Evolutionary conservation across 2,797 vertebrate genomes (phyloP).

Genomic region (Hyperoplus lanceolatus): DNA sequence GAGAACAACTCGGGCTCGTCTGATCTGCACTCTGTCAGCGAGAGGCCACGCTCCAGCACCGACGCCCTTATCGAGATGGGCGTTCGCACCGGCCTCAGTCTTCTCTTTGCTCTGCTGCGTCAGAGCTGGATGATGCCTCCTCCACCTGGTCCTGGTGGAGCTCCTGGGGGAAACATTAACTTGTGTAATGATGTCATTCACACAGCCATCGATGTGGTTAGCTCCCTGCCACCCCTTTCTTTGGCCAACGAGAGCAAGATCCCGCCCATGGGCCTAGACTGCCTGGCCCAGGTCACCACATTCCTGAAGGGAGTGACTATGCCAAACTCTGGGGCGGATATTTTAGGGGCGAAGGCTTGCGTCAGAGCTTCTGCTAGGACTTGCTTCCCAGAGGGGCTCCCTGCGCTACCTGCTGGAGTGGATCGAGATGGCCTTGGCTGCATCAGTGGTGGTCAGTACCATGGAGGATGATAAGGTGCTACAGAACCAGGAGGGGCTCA

Average conservation of each 20-base stretch:
- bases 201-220: slow-evolving; percentile 97
- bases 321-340: slow-evolving; percentile 96
- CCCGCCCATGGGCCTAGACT: slow-evolving; percentile 97
- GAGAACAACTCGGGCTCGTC: slow-evolving; percentile 92
- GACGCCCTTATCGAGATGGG: slow-evolving; percentile 99
- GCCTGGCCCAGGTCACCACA: slow-evolving; percentile 95
- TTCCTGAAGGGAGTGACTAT: slow-evolving; percentile 98
- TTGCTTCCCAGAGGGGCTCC: slow-evolving; percentile 96
- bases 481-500: slow-evolving; percentile 92
- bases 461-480: slow-evolving; percentile 90
- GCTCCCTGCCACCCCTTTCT: slow-evolving; percentile 95
- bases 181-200: slow-evolving; percentile 98
- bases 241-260: slow-evolving; percentile 99
- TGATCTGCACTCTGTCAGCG: slow-evolving; percentile 94
- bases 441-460: slow-evolving; percentile 91
- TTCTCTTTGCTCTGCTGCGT: slow-evolving; percentile 96
- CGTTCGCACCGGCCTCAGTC: slow-evolving; percentile 95
- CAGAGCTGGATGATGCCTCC: slow-evolving; percentile 98
- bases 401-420: slow-evolving; percentile 97
- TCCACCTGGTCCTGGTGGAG: slow-evolving; percentile 37
- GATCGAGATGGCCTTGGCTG: slow-evolving; percentile 98
- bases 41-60: slow-evolving; percentile 95
- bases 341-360: slow-evolving; percentile 94
- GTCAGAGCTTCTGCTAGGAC: slow-evolving; percentile 93
- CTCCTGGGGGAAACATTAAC: slow-evolving; percentile 88